A percentile compares a stretch with the other conserved stretches of the same genome.
phyloP scores from a whole-genome alignment of 2,888 invertebrate species.

The Netelia fuscicornis region DNA sequence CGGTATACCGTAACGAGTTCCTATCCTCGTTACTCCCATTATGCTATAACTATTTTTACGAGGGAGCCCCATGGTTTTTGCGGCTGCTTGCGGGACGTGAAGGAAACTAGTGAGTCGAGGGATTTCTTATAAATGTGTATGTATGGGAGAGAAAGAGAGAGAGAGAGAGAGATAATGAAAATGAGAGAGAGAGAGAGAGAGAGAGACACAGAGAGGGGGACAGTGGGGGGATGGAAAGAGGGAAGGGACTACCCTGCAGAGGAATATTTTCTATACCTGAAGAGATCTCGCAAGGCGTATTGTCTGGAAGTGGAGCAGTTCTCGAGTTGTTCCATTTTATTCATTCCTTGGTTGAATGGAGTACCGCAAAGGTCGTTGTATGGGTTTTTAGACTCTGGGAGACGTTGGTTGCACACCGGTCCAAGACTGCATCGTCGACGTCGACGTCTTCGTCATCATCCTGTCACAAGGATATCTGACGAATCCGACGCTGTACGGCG shows the following conservation, averaged over 20 bases:
- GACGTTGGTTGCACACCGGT: slow-evolving; percentile 34
- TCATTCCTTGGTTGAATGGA: slow-evolving; percentile 74
- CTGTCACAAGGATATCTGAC: slow-evolving; percentile 13
- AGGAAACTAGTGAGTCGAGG: slow-evolving; percentile 41
- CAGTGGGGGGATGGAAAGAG: slow-evolving; percentile 37
- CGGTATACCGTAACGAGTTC: slow-evolving; percentile 74
- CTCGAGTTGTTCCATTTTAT: slow-evolving; percentile 79
- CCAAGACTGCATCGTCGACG: neutral
- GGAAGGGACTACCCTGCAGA: slow-evolving; percentile 35
- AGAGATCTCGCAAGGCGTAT: slow-evolving; percentile 69
- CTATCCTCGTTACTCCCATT: slow-evolving; percentile 76
- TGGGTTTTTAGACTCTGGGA: slow-evolving; percentile 54
- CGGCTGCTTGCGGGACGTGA: slow-evolving; percentile 34
- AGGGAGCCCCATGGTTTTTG: slow-evolving; percentile 69
- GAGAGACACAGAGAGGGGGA: neutral
- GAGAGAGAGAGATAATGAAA: neutral
- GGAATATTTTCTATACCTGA: slow-evolving; percentile 72
- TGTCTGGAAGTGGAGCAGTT: slow-evolving; percentile 79
- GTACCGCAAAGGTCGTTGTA: slow-evolving; percentile 75
- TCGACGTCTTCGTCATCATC: slow-evolving; percentile 26
- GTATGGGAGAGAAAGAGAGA: neutral
- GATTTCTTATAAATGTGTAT: neutral
- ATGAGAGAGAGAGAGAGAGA: slow-evolving; percentile 25
- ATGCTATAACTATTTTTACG: slow-evolving; percentile 79
- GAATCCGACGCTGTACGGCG: slow-evolving; percentile 29